phyloP scores from a whole-genome alignment of 2,888 invertebrate genomes.

The Cataglyphis rosenhaueri region DNA sequence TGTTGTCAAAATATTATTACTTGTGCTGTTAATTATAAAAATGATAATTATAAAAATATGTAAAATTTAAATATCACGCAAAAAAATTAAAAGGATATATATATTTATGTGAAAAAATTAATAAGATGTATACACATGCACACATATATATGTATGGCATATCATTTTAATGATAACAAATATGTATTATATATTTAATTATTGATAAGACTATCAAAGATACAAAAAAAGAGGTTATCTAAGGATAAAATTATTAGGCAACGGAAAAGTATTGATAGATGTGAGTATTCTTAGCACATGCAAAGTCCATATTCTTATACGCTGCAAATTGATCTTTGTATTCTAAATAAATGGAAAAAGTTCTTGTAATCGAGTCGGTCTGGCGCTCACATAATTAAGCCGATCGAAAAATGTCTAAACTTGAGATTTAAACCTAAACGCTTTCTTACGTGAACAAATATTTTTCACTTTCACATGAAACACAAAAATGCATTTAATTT shows the following conservation, averaged over 20 bases:
- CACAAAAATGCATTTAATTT: background rate
- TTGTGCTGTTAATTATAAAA: background rate
- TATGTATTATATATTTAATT: background rate
- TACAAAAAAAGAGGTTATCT: background rate
- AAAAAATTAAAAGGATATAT: background rate
- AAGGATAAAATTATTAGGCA: background rate
- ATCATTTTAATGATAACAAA: background rate
- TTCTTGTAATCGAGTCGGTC: conserved; percentile 5
- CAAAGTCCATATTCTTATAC: background rate
- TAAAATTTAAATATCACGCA: background rate
- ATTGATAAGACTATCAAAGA: background rate
- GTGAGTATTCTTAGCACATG: background rate
- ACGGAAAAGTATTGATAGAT: background rate
- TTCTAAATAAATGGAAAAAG: conserved; percentile 19
- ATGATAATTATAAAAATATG: background rate
- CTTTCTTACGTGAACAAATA: background rate
- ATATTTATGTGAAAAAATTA: background rate
- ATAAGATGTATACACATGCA: background rate
- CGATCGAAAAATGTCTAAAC: background rate
- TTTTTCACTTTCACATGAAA: background rate
- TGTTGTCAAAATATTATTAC: background rate
- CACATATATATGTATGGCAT: background rate
- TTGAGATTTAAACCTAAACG: background rate
- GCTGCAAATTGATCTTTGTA: conserved; percentile 26
- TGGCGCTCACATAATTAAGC: conserved; percentile 33